Conservation (phyloP, 2,888 invertebrate species). For the Drosophila setosimentum region DNA sequence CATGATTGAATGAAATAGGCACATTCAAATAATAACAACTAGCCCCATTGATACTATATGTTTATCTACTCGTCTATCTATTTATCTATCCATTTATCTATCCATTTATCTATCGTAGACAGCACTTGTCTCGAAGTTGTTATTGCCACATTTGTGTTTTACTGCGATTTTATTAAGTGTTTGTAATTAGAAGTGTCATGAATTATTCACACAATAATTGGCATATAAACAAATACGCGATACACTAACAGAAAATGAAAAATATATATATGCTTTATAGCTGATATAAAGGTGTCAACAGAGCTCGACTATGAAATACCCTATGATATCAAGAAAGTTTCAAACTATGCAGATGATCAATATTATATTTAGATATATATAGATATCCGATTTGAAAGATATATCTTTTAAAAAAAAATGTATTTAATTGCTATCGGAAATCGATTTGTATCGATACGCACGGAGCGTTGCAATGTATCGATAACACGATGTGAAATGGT, state of each 20-base stretch:
- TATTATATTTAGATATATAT: not conserved
- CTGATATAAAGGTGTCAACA: not conserved
- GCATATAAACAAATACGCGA: slow-evolving; percentile 51
- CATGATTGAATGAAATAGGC: slow-evolving; percentile 25
- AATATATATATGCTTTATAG: not conserved
- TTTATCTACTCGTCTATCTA: too few species aligned
- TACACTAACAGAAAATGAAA: slow-evolving; percentile 45
- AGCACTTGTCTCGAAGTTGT: slow-evolving; percentile 21
- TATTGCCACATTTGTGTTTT: slow-evolving; percentile 37
- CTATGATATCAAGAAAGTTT: not conserved
- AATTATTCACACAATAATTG: slow-evolving; percentile 74
- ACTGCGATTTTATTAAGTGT: slow-evolving; percentile 45
- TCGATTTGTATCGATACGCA: not conserved
- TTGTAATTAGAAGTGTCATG: slow-evolving; percentile 70
- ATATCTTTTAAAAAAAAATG: too few species aligned
- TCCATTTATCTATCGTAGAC: slow-evolving; percentile 32
- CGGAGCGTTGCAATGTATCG: not conserved
- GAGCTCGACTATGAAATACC: not conserved
- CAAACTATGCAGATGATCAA: not conserved
- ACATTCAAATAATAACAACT: not conserved
- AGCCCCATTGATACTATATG: not conserved
- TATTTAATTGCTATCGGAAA: not conserved
- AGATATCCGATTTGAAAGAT: not conserved
- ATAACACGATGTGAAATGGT: not conserved
- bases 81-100: too few species aligned